A percentile compares a stretch with the other conserved stretches of the same genome.
phyloP scores from a whole-genome alignment of 2,888 invertebrate genomes.

The Caenorhabditis japonica region DNA sequence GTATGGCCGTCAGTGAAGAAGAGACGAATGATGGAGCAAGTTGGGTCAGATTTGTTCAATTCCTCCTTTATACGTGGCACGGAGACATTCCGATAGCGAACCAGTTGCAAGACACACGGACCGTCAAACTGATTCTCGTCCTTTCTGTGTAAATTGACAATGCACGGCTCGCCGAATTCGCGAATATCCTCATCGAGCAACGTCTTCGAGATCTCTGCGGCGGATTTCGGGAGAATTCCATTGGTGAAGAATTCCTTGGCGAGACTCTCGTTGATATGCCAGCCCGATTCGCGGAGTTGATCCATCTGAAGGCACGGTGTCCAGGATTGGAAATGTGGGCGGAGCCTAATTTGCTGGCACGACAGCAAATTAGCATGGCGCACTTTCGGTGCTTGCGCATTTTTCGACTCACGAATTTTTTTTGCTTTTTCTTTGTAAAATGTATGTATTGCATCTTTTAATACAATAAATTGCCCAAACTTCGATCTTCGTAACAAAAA shows the following conservation, averaged over 20 bases:
- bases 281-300: constrained; percentile 43
- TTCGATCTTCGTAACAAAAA: too few relatives aligned
- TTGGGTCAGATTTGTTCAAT: constrained; percentile 19
- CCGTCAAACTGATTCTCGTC: constrained; percentile 18
- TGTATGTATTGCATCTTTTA: too few relatives aligned
- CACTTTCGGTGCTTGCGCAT: too few relatives aligned
- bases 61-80: constrained; percentile 45
- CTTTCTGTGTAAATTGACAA: constrained; percentile 35
- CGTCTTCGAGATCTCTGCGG: constrained; percentile 23
- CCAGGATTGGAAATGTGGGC: too few relatives aligned
- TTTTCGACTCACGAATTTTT: too few relatives aligned
- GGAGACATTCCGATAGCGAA: constrained; percentile 40
- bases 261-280: constrained; percentile 47
- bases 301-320: too few relatives aligned
- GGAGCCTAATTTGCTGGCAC: too few relatives aligned
- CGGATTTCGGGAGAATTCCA: constrained; percentile 19
- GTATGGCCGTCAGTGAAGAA: constrained; percentile 59
- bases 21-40: constrained; percentile 38
- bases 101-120: constrained; percentile 51
- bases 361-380: too few relatives aligned
- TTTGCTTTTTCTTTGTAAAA: too few relatives aligned
- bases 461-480: too few relatives aligned
- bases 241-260: constrained; percentile 30
- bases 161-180: constrained; percentile 33
- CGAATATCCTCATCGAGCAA: constrained; percentile 50